Evolutionary conservation across 2,888 invertebrate species (phyloP), one percentile per base, ranked within the genome.

Genomic region (Leptinotarsa rubiginosa): DNA sequence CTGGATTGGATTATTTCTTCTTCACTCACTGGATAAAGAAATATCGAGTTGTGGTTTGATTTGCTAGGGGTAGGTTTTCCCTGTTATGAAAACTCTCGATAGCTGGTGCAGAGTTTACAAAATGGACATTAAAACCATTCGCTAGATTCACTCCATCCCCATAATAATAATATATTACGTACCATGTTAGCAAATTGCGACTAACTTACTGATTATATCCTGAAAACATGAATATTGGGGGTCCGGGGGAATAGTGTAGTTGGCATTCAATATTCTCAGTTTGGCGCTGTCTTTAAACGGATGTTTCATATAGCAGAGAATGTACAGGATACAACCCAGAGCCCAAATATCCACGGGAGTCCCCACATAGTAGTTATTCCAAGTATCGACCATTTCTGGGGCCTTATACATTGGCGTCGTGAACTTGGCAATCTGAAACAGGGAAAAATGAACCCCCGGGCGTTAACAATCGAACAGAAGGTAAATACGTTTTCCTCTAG

Each of bases 331-430:
- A 88, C 99, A 99, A 10, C 99, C 99, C 16, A 99, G 89, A 0
- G 99, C 98, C 99, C 99, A 99, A 52, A 98, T 91, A 88, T 99
- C 99, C 2, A 95, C 93, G 62, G 95, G 93, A 79, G 95, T 92
- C 73, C 97, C 97, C 80, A 99, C 97, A 77, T 94, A 95, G 85
- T 94, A 94, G 87, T 99, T 98, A 84, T 94, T 96, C 95, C 99
- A 99, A 4, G 98, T 96, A 86, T 99, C 98, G 78, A 99, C 90
- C 94, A 99, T 97, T 90, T 99, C 99, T 47, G 99, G 99, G 0
- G 99, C 96, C 86, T 99, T 91, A 88, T 99, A 99, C 99, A 96
- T 96, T 0, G 96, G 96, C 13, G 96, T 96, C 25, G 96, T 96
- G 83, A 92, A 93, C 84, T 91, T 91, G 64, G 94, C 93, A 89